Evolutionary conservation across 2,113 vertebrate species (phyloP), one percentile per base, ranked within the genome.

Genomic region (Pardalotus punctatus): DNA sequence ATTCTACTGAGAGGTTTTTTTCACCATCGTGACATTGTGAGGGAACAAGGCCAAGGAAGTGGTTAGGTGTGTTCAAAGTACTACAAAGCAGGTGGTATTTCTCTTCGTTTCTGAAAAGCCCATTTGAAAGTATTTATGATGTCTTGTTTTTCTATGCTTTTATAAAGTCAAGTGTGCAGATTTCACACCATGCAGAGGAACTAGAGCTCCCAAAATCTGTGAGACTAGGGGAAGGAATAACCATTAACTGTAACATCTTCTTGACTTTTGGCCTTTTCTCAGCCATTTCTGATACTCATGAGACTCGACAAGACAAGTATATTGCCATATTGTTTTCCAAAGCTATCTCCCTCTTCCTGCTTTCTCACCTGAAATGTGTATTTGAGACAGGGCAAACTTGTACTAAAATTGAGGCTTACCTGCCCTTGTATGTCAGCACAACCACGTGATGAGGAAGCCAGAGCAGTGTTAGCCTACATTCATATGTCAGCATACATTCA

Each of bases 401-500:
- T 35, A 53, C 38, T 40, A 38, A 65, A 93, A 61, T 13, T 58
- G 9, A 51, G 11, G 58, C 22, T 70, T 70, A 3, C 27, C 14
- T 72, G 38, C 28, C 28, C 18, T 29, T 92, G 13, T 70, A 8
- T 31, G 18, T 60, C 50, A 56, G 42, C 69, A 48, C 19, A 80
- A 22, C 16, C 1, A 1, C 1, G 2, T 53, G 60, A 18, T 40
- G 45, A 57, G 36, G 36, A 89, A 76, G 23, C n/a, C 54, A 70
- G 50, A 61, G 69, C 28, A 51, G 25, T 60, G 19, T 51, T 73
- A 80, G 56, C 45, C 25, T 53, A 28, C 36, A n/a, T n/a, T n/a
- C n/a, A n/a, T n/a, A n/a, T n/a, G n/a, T n/a, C n/a, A n/a, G n/a
- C 14, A 14, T 27, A 29, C 10, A 16, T 58, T 33, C 1, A 2